Conservation (phyloP, 2,888 invertebrate genomes). For the Andrena minutula region DNA sequence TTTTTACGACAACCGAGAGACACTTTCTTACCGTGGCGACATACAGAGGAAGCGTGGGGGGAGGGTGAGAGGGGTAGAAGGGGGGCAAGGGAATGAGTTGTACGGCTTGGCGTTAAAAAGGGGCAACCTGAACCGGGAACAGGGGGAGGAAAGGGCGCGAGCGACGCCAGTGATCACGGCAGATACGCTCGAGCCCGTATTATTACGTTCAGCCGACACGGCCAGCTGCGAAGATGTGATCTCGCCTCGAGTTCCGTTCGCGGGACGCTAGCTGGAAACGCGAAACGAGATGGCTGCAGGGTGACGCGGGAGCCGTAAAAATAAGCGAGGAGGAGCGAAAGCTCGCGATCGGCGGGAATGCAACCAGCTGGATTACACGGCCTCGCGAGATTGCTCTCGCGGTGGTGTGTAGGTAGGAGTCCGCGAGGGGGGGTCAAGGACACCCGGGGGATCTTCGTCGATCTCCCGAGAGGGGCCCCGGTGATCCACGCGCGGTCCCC, state of each 20-base stretch:
- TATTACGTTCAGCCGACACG: slow-evolving; percentile 37
- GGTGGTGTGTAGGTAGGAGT: slow-evolving; percentile 26
- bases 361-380: slow-evolving; percentile 27
- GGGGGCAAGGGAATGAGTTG: slow-evolving; percentile 25
- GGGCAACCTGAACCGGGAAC: slow-evolving; percentile 16
- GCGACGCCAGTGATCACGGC: slow-evolving; percentile 18
- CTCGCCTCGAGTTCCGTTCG: slow-evolving; percentile 39
- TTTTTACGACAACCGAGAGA: slow-evolving; percentile 40
- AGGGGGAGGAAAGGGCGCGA: slow-evolving; percentile 13
- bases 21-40: slow-evolving; percentile 27
- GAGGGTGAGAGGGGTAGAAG: too few relatives aligned
- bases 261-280: slow-evolving; percentile 17
- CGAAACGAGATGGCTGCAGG: neutral
- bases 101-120: neutral
- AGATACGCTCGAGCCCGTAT: slow-evolving; percentile 32
- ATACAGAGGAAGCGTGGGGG: neutral
- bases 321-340: neutral
- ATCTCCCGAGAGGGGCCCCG: slow-evolving; percentile 17
- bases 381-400: slow-evolving; percentile 22
- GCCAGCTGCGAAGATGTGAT: slow-evolving; percentile 48
- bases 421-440: slow-evolving; percentile 68
- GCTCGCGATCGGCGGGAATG: slow-evolving; percentile 23
- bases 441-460: slow-evolving; percentile 53
- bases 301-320: neutral
- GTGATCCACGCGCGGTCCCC: slow-evolving; percentile 18